Evolutionary conservation across 2,888 invertebrate species (phyloP).

Genomic region (Eupelmus urozonus): DNA sequence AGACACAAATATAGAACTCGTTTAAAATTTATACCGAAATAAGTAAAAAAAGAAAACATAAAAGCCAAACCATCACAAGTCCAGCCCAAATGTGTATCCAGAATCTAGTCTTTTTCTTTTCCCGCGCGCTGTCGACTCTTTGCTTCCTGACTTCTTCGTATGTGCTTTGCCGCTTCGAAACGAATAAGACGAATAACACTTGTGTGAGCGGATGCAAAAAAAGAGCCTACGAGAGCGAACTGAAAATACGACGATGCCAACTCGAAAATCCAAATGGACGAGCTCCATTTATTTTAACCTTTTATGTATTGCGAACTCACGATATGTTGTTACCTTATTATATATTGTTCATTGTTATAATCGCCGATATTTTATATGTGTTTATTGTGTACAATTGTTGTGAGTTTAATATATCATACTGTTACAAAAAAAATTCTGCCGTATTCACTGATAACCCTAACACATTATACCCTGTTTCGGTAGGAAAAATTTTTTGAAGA

Average conservation of each 20-base stretch:
- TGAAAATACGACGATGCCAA: neutral
- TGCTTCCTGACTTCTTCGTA: conserved; percentile 7
- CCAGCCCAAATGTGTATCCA: conserved; percentile 45
- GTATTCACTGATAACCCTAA: conserved; percentile 73
- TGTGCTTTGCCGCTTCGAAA: neutral
- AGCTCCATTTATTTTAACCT: conserved; percentile 15
- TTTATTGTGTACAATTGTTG: conserved; percentile 50
- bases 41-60: neutral
- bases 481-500: conserved; percentile 55
- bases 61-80: conserved; percentile 20
- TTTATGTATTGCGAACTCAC: conserved; percentile 4
- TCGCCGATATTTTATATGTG: conserved; percentile 11
- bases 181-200: neutral
- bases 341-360: conserved; percentile 42
- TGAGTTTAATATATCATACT: conserved; percentile 69
- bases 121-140: conserved; percentile 12
- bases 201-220: neutral
- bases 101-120: conserved; percentile 11
- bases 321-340: conserved; percentile 21
- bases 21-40: neutral
- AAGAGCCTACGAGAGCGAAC: neutral
- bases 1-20: neutral
- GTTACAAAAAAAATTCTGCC: conserved; percentile 70
- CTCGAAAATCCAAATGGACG: neutral
- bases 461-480: conserved; percentile 61